Evolutionary conservation across 2,113 vertebrate genomes (phyloP).

Genomic region (Oreamnos americanus): DNA sequence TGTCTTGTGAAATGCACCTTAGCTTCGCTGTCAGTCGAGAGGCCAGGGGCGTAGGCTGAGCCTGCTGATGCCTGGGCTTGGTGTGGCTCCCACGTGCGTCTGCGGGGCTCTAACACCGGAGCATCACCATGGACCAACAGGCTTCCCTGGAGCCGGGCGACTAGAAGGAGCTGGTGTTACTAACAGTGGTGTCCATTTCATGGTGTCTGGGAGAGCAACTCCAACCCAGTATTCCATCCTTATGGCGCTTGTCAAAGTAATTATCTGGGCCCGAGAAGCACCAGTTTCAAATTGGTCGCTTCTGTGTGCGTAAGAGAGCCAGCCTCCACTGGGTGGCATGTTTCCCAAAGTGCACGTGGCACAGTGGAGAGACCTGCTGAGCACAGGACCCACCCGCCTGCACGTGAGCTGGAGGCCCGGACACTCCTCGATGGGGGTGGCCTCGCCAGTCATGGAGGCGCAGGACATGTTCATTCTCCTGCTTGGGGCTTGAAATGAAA

Average conservation of each 20-base stretch:
- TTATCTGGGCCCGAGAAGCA: neutral
- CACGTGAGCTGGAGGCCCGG: accelerated
- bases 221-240: neutral
- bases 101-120: accelerated
- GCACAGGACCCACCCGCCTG: neutral
- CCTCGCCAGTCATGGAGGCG: neutral
- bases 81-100: accelerated
- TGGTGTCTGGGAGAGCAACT: neutral
- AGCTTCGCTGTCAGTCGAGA: accelerated
- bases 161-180: neutral
- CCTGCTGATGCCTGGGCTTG: accelerated
- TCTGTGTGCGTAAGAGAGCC: neutral
- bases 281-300: neutral
- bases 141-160: accelerated
- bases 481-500: neutral
- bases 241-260: neutral
- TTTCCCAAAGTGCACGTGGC: neutral
- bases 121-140: accelerated
- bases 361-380: neutral
- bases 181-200: neutral
- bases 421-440: accelerated
- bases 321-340: accelerated
- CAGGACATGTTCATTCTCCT: too few relatives aligned
- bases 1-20: neutral
- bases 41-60: too few relatives aligned